These are phyloP conservation scores for Mellilla xanthometata DNA, from an alignment of 2,888 invertebrate species.

Conservation along the genomic window DNA sequence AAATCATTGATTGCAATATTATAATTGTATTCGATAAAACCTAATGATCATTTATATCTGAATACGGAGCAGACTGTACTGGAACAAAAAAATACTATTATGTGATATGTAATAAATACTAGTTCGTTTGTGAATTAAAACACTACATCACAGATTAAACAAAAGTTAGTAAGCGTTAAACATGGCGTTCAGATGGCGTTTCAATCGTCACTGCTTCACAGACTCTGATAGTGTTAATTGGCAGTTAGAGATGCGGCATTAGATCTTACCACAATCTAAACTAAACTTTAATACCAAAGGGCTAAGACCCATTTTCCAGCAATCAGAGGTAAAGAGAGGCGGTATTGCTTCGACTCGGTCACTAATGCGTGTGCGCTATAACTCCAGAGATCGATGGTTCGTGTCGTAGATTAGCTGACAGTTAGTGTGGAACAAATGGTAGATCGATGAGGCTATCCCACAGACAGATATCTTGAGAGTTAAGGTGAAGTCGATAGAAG, in stretches of 20 bases:
- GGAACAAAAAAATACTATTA: too few species aligned
- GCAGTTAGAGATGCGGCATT: constrained; percentile 66
- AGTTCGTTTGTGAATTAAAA: neutral
- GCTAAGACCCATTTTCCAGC: neutral
- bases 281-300: neutral
- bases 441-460: constrained; percentile 1
- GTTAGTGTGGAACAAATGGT: neutral
- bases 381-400: constrained; percentile 36
- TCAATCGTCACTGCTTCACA: constrained; percentile 56
- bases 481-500: neutral
- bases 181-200: constrained; percentile 46
- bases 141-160: neutral
- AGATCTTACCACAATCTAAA: neutral
- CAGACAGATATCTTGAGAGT: constrained; percentile 1
- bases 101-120: too few species aligned
- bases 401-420: constrained; percentile 1
- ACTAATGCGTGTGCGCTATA: constrained; percentile 42
- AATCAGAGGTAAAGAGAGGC: neutral
- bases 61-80: too few species aligned
- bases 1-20: too few species aligned
- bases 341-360: neutral
- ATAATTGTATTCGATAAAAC: too few species aligned
- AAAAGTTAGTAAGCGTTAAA: constrained; percentile 17
- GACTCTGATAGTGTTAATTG: constrained; percentile 59
- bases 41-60: too few species aligned